Percentiles rank a stretch among this genome's conserved stretches.
Evolutionary conservation across 1,140 invertebrate species (phyloP).

Genomic region (Phocides pigmalion): DNA sequence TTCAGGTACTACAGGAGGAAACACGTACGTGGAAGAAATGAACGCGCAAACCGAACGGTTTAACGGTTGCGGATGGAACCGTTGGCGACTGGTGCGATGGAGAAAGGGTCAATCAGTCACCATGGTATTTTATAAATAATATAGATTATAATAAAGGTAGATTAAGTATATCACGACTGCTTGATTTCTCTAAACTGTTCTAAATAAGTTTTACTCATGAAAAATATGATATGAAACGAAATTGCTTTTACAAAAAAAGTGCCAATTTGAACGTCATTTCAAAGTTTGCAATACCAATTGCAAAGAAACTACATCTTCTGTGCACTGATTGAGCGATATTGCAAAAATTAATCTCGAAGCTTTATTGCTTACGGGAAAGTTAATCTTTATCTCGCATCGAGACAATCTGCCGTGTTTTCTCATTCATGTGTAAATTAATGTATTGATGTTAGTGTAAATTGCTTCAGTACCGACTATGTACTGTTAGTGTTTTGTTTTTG

Average conservation of each 20-base stretch:
- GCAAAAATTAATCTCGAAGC: slow-evolving; percentile 27
- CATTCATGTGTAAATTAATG: slow-evolving; percentile 31
- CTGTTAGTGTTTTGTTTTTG: slow-evolving; percentile 28
- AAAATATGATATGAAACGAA: no score
- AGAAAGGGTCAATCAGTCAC: no score
- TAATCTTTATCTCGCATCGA: slow-evolving; percentile 33
- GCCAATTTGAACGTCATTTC: neutral
- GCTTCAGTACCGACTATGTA: slow-evolving; percentile 18
- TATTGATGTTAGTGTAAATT: slow-evolving; percentile 25
- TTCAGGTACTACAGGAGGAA: no score
- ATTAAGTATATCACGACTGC: no score
- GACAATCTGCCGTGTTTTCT: slow-evolving; percentile 28
- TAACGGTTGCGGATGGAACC: no score
- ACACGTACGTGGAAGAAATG: no score
- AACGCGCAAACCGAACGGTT: no score
- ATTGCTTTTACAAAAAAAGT: neutral
- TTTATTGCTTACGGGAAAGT: slow-evolving; percentile 30
- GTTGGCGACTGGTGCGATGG: no score
- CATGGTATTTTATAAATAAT: no score
- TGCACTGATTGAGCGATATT: slow-evolving; percentile 31
- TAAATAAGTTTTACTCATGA: no score
- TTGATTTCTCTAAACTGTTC: no score
- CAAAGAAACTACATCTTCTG: slow-evolving; percentile 20
- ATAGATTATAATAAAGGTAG: no score
- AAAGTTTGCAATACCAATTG: slow-evolving; percentile 22